A percentile compares a stretch with the other conserved stretches of the same genome.
phyloP scores from a whole-genome alignment of 2,888 invertebrate genomes.

The Cephalotes varians region DNA sequence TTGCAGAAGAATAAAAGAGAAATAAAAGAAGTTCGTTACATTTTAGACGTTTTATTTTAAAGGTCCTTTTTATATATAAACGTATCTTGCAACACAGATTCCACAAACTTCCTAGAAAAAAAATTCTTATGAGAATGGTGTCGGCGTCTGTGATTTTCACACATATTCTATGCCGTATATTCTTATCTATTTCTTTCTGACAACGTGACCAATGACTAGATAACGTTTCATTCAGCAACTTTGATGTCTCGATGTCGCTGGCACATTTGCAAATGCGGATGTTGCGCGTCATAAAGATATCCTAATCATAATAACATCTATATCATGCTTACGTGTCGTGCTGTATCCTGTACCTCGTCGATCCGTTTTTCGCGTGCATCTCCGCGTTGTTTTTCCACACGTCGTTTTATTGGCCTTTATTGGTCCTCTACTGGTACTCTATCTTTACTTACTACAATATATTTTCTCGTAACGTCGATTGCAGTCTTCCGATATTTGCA shows the following conservation, averaged over 20 bases:
- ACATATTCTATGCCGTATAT: not conserved
- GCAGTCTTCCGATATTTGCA: constrained; percentile 22
- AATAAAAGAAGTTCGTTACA: not conserved
- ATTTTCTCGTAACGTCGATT: constrained; percentile 49
- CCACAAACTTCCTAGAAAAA: not conserved
- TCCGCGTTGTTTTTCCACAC: not conserved
- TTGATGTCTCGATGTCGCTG: not conserved
- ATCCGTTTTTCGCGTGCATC: not conserved
- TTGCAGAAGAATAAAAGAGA: not conserved
- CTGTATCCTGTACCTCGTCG: not conserved
- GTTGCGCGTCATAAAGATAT: not conserved
- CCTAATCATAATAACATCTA: not conserved
- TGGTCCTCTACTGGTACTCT: not conserved
- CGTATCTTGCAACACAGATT: not conserved
- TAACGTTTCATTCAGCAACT: not conserved
- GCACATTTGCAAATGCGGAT: not conserved
- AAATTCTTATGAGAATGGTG: not conserved
- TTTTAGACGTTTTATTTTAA: not conserved
- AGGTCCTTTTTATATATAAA: not conserved
- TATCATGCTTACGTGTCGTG: not conserved
- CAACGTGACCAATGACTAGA: not conserved
- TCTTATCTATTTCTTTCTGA: not conserved
- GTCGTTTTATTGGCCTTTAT: not conserved
- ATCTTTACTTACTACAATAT: constrained; percentile 56
- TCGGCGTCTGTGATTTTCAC: not conserved